Evolutionary conservation across 2,797 vertebrate species (phyloP).

Genomic region (Agapornis canus): DNA sequence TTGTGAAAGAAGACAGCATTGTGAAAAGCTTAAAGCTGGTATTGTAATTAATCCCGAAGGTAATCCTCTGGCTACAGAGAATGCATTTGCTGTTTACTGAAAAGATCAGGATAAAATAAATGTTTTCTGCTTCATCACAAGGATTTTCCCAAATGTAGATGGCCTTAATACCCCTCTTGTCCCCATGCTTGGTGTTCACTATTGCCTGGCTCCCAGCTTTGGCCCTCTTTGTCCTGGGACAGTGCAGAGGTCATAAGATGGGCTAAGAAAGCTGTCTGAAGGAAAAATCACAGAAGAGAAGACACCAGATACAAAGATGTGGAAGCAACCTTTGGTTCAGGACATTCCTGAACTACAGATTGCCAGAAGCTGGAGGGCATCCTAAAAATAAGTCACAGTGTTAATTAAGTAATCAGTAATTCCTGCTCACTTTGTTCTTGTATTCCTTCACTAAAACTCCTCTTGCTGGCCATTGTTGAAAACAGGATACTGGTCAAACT

Average conservation of each 20-base stretch:
- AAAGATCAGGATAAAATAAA: background rate
- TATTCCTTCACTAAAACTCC: background rate
- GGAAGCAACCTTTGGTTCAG: background rate
- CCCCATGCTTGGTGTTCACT: background rate
- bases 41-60: conserved; percentile 20
- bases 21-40: conserved; percentile 20
- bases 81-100: background rate
- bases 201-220: background rate
- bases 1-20: background rate
- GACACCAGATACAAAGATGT: background rate
- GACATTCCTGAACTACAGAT: background rate
- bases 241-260: background rate
- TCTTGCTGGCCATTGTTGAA: background rate
- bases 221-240: background rate
- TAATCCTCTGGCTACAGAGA: background rate
- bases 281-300: background rate
- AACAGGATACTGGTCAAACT: background rate
- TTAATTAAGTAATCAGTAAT: background rate
- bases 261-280: background rate
- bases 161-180: background rate
- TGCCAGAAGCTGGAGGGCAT: background rate
- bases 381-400: background rate
- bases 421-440: background rate
- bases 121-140: background rate
- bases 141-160: background rate